Evolutionary conservation across 2,888 invertebrate species (phyloP), one percentile per base, ranked within the genome.

Genomic region (Drosophila tripunctata): DNA sequence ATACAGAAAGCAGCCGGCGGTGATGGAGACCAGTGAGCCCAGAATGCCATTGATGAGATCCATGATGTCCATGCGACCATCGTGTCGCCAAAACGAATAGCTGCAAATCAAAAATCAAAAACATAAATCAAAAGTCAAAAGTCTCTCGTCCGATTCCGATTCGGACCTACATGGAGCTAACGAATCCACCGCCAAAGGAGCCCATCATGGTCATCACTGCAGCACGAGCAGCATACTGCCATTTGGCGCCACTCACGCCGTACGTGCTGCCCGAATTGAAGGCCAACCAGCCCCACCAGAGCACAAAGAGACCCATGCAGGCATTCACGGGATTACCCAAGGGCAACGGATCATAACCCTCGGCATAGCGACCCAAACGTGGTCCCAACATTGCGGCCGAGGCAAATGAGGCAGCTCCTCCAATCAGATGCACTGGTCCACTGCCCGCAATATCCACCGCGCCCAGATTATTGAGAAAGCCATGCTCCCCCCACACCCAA

Each of bases 231-330:
- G 98, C 97, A 88, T 96, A 97, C 89, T 97, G 96, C 98, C 98
- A 98, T 90, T 96, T 96, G 4, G 95, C 94, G 0, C 96, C 96
- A 67, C 95, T 91, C 1, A 91, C 94, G 56, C 96, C 96, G 85
- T 96, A 96, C 45, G 96, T 96, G 76, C 96, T 97, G 10, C 98
- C 98, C 48, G 98, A 97, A 91, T 98, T 98, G 89, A 98, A 98
- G 0, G 97, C 98, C 52, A 98, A 92, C 98, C 98, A 98, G 0
- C 98, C 98, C 98, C 98, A 98, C 98, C 98, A 98, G 0, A 98
- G 92, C 33, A 98, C 97, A 88, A 98, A 98, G 8, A 97, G 93
- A 0, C 97, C 98, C 94, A 97, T 95, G 22, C 96, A 95, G 0
- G 97, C 97, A 88, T 97, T 97, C 4, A 97, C 97, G 0, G 97